Evolutionary conservation across 2,113 vertebrate genomes (phyloP).

Genomic region (Otocyon megalotis): DNA sequence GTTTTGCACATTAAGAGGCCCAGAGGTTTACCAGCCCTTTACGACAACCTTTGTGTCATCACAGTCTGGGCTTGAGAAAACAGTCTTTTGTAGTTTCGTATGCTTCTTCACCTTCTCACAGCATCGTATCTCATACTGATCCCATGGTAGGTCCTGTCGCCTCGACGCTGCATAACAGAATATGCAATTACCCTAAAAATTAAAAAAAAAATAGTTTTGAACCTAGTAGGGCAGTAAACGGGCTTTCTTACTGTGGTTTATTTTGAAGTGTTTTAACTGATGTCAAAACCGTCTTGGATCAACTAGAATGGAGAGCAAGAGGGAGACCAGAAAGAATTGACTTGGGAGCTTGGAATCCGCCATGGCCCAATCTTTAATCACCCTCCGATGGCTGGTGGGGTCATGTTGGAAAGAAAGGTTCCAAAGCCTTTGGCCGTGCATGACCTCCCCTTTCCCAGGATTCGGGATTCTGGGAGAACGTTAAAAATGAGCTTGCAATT

Average conservation of each 20-base stretch:
- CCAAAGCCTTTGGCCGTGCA: background rate
- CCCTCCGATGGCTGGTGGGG: background rate
- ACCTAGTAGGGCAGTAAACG: constrained; percentile 62
- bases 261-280: constrained; percentile 78
- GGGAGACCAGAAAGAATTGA: background rate
- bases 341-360: background rate
- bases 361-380: background rate
- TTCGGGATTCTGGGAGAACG: constrained; percentile 34
- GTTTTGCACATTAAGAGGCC: constrained; percentile 90
- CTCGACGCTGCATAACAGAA: constrained; percentile 41
- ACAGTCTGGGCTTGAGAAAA: constrained; percentile 51
- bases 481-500: constrained; percentile 36
- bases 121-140: constrained; percentile 44
- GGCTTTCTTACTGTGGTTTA: constrained; percentile 75
- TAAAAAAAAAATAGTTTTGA: constrained; percentile 65
- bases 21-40: constrained; percentile 76
- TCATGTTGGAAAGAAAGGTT: background rate
- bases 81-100: constrained; percentile 52
- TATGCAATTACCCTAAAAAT: constrained; percentile 58
- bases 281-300: constrained; percentile 66
- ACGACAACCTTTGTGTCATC: constrained; percentile 72
- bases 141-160: constrained; percentile 39
- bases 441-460: background rate
- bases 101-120: constrained; percentile 48
- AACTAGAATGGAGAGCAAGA: background rate